A percentile compares a stretch with the other conserved stretches of the same genome.
Evolutionary conservation across 2,888 invertebrate genomes (phyloP).

Genomic region (Drosophila setosimentum): DNA sequence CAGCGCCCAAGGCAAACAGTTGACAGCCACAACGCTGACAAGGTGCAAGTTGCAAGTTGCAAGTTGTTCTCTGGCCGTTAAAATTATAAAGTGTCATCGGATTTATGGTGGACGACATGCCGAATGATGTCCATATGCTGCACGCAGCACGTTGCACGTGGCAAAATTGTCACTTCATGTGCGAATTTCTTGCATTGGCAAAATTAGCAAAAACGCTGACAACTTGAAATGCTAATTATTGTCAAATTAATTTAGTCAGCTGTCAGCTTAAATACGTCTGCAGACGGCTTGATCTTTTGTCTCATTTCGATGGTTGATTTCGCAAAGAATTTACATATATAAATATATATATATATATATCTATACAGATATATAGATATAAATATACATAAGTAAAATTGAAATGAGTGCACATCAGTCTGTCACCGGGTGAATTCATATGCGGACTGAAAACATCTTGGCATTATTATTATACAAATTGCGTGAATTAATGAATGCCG

Average conservation of each 20-base stretch:
- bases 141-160: conserved; percentile 8
- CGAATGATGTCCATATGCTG: conserved; percentile 37
- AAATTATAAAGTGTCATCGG: conserved; percentile 76
- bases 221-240: conserved; percentile 85
- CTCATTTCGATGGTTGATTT: conserved; percentile 5
- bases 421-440: conserved; percentile 48
- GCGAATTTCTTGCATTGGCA: conserved; percentile 24
- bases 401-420: conserved; percentile 50
- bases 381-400: conserved; percentile 48
- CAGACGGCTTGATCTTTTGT: not conserved
- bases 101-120: conserved; percentile 68
- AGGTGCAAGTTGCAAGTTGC: conserved; percentile 45
- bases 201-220: conserved; percentile 83
- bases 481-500: conserved; percentile 71
- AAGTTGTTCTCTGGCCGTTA: conserved; percentile 46
- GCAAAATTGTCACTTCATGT: conserved; percentile 4
- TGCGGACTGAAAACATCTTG: conserved; percentile 34
- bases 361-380: conserved; percentile 37
- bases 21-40: conserved; percentile 61
- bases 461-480: conserved; percentile 51
- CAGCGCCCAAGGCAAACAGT: conserved; percentile 51
- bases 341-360: not conserved
- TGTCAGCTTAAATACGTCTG: conserved; percentile 80
- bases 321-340: not conserved
- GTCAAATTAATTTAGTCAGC: conserved; percentile 85